Evolutionary conservation across 2,113 vertebrate species (phyloP).

Genomic region (Sclerurus mexicanus): DNA sequence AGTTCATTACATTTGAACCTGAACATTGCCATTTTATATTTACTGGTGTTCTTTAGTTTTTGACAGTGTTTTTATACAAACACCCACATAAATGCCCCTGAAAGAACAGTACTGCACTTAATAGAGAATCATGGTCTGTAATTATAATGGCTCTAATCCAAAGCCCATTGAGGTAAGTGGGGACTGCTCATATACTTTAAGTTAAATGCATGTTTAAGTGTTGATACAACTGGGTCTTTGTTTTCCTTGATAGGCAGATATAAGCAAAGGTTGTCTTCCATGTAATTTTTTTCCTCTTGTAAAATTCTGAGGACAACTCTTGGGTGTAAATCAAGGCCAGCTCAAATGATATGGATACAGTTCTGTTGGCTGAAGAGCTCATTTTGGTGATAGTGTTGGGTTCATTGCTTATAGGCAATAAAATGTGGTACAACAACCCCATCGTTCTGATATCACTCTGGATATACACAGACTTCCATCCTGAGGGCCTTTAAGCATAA

Average conservation of each 20-base stretch:
- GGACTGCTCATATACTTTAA: background rate
- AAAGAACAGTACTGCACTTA: constrained; percentile 23
- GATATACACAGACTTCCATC: constrained; percentile 4
- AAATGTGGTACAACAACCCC: background rate
- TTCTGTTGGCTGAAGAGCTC: background rate
- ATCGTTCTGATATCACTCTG: background rate
- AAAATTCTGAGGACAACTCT: background rate
- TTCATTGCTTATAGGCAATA: background rate
- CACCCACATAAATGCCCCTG: constrained; percentile 39
- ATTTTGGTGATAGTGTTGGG: background rate
- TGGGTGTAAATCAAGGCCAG: background rate
- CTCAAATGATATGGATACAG: background rate
- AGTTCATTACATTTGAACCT: constrained; percentile 56
- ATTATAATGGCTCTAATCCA: constrained; percentile 36
- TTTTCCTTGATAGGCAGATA: background rate
- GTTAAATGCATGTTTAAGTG: background rate
- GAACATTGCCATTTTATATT: constrained; percentile 33
- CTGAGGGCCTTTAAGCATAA: background rate
- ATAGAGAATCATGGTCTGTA: constrained; percentile 13
- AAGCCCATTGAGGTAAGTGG: constrained; percentile 20
- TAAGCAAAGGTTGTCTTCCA: background rate
- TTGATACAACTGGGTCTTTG: background rate
- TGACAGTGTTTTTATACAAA: constrained; percentile 60
- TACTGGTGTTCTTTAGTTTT: constrained; percentile 34
- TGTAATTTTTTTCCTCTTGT: background rate